phyloP scores from a whole-genome alignment of 2,888 invertebrate genomes.

The Cyclophora punctaria region DNA sequence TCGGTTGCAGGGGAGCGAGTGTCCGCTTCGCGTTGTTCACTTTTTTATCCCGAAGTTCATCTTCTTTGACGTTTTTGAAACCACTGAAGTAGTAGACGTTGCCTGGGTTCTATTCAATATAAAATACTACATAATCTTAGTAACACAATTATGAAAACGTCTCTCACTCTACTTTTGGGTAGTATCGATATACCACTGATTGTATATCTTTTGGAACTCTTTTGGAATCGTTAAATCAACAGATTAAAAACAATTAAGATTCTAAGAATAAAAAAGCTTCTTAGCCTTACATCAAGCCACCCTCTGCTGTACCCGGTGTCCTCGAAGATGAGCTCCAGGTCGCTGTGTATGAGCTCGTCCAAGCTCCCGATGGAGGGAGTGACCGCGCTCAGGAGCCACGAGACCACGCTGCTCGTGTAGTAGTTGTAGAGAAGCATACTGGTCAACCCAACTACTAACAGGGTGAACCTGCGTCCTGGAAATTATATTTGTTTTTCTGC shows the following conservation, averaged over 20 bases:
- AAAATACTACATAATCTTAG: no score
- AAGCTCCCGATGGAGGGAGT: conserved; percentile 59
- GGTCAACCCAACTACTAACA: conserved; percentile 50
- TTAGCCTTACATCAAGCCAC: conserved; percentile 59
- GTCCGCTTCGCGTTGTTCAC: conserved; percentile 42
- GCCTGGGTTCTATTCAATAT: conserved; percentile 42
- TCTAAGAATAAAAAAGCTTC: no score
- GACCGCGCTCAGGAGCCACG: conserved; percentile 70
- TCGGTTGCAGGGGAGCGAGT: conserved; percentile 33
- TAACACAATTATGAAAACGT: no score
- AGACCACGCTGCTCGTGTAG: conserved; percentile 77
- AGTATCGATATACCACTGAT: neutral
- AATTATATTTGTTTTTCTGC: no score
- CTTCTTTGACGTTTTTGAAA: conserved; percentile 49
- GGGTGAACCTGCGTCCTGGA: conserved; percentile 46
- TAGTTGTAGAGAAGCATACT: conserved; percentile 74
- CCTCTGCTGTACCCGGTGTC: conserved; percentile 65
- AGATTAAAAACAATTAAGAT: no score
- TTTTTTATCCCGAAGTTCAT: conserved; percentile 49
- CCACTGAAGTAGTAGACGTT: conserved; percentile 62
- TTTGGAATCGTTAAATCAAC: no score
- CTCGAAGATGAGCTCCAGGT: conserved; percentile 68
- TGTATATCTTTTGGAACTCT: neutral
- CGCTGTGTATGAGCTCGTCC: conserved; percentile 64
- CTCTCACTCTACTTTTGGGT: neutral